Conservation (phyloP, 2,113 vertebrate species). For the Hydropotes inermis region DNA sequence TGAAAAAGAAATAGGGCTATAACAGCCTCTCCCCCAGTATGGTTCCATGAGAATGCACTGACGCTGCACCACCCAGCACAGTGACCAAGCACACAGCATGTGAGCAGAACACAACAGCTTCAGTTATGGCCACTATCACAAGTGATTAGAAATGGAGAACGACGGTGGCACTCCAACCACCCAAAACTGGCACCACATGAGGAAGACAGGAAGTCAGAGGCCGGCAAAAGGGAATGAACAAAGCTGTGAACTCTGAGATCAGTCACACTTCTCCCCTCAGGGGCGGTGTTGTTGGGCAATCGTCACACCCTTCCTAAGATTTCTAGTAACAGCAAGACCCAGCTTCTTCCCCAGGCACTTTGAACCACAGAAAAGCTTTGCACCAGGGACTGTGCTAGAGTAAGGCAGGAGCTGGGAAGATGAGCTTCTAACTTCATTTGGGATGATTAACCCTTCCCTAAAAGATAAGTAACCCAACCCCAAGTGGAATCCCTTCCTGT, state of each 20-base stretch:
- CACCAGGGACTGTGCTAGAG: neutral
- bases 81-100: neutral
- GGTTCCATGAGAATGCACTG: neutral
- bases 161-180: neutral
- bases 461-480: slow-evolving; percentile 22
- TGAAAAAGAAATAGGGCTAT: neutral
- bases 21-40: rapidly evolving
- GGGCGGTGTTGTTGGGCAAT: rapidly evolving
- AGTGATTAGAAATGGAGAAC: neutral
- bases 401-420: neutral
- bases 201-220: neutral
- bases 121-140: neutral
- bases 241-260: neutral
- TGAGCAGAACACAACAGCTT: neutral
- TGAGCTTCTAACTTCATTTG: neutral
- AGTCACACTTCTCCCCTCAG: neutral
- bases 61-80: neutral
- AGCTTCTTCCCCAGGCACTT: neutral
- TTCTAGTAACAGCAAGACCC: neutral
- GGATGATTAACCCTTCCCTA: neutral
- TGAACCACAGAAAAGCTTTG: neutral
- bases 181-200: neutral
- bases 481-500: slow-evolving; percentile 54
- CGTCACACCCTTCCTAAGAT: neutral
- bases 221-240: neutral